These are phyloP conservation scores for Oreochromis spilurus DNA, from an alignment of 2,113 vertebrate genomes.

Conservation along the genomic window DNA sequence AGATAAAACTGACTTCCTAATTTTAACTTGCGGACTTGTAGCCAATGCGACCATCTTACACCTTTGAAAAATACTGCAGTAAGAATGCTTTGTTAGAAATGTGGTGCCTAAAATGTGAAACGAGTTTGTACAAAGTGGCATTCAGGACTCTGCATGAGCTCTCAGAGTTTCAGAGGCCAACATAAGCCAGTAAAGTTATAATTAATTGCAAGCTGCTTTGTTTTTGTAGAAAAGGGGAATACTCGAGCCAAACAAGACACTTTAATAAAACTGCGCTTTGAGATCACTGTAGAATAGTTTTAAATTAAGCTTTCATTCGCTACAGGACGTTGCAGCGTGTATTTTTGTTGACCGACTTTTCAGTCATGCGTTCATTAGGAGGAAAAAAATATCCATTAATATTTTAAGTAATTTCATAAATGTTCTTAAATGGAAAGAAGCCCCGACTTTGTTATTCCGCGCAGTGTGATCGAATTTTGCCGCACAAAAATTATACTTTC, in stretches of 20 bases:
- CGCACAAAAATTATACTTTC: background rate
- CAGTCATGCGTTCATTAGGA: background rate
- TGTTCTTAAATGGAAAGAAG: background rate
- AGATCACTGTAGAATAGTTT: background rate
- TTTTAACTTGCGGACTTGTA: background rate
- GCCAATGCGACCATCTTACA: background rate
- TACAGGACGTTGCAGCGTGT: background rate
- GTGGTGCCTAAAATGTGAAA: background rate
- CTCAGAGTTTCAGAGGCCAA: background rate
- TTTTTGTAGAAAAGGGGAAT: background rate
- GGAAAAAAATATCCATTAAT: background rate
- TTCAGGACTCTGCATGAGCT: background rate
- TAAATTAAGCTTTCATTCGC: background rate
- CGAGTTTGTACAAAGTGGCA: constrained; percentile 6
- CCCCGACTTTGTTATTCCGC: background rate
- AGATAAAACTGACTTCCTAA: background rate
- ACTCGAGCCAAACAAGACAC: background rate
- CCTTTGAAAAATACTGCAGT: background rate
- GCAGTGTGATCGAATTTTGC: background rate
- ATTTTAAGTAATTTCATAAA: background rate
- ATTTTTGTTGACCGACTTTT: constrained; percentile 21
- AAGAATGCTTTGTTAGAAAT: background rate
- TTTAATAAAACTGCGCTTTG: background rate
- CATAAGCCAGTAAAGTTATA: background rate
- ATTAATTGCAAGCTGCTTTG: background rate